Conservation (phyloP, 2,797 vertebrate genomes). For the Leptodactylus fallax region DNA sequence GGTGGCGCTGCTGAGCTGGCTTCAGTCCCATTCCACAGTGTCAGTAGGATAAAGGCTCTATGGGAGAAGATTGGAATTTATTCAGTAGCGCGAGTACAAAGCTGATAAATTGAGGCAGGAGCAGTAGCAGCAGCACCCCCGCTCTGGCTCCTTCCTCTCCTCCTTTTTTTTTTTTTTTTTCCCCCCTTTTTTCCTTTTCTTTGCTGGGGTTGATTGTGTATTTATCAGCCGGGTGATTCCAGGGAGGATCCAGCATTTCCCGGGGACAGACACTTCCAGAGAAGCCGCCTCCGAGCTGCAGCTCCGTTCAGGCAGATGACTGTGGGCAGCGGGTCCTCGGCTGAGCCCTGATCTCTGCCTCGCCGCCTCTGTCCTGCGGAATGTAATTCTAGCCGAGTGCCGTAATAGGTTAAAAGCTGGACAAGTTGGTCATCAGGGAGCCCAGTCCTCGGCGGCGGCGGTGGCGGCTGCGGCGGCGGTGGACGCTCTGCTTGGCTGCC, state of each 20-base stretch:
- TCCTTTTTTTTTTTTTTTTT: conserved; percentile 7
- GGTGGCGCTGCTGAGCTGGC: conserved; percentile 76
- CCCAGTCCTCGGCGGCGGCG: not conserved
- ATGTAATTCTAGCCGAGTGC: conserved; percentile 82
- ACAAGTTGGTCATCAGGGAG: conserved; percentile 81
- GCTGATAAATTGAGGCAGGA: conserved; percentile 82
- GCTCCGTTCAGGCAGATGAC: conserved; percentile 81
- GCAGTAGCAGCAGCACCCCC: conserved; percentile 69
- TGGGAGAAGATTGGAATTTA: conserved; percentile 88
- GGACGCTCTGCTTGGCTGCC: conserved; percentile 82
- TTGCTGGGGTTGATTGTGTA: conserved; percentile 73
- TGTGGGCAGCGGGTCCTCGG: conserved; percentile 76
- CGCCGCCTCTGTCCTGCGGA: conserved; percentile 76
- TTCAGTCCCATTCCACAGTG: conserved; percentile 69
- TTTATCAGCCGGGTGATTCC: conserved; percentile 84
- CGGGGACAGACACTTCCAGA: conserved; percentile 74
- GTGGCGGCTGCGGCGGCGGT: not conserved
- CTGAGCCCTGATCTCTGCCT: conserved; percentile 72
- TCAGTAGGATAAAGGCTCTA: conserved; percentile 74
- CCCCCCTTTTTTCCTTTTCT: not conserved
- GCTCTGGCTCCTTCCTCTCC: conserved; percentile 67
- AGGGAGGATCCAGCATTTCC: conserved; percentile 76
- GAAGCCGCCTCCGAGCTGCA: conserved; percentile 76
- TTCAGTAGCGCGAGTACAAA: conserved; percentile 84
- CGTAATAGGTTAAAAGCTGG: conserved; percentile 83